These are phyloP conservation scores for Drosophila paucipuncta DNA, from an alignment of 2,888 invertebrate genomes.

Conservation along the genomic window DNA sequence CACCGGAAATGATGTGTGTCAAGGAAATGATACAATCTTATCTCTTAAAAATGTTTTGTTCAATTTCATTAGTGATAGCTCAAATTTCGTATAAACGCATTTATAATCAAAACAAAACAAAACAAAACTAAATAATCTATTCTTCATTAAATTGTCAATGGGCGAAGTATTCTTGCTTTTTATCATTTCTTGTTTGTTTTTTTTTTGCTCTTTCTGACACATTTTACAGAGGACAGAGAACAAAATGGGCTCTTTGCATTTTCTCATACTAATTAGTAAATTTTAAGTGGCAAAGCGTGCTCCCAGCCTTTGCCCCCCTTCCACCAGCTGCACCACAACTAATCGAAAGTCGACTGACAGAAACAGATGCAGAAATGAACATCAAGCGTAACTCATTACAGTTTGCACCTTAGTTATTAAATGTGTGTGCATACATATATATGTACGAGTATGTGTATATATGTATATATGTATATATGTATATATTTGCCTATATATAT, in stretches of 20 bases:
- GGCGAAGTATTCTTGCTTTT: not conserved
- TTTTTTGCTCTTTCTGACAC: not conserved
- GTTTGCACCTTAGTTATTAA: slow-evolving; percentile 35
- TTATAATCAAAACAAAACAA: not conserved
- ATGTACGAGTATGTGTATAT: slow-evolving; percentile 1
- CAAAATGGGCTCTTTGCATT: not conserved
- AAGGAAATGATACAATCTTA: not conserved
- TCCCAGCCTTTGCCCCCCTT: not conserved
- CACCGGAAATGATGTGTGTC: no score
- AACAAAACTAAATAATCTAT: not conserved
- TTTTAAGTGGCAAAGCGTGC: slow-evolving; percentile 6
- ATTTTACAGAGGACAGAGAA: not conserved
- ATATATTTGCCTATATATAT: slow-evolving; percentile 6
- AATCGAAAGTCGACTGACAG: not conserved
- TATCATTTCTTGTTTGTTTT: not conserved
- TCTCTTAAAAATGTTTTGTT: not conserved
- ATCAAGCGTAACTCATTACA: slow-evolving; percentile 24
- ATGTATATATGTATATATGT: not conserved
- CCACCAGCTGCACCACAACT: not conserved
- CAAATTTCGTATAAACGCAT: not conserved
- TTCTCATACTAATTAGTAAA: slow-evolving; percentile 6
- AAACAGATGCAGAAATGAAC: not conserved
- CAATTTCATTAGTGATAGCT: not conserved
- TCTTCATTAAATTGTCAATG: not conserved
- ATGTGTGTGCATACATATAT: not conserved